Evolutionary conservation across 2,888 invertebrate species (phyloP).

Genomic region (Orthosia gracilis): DNA sequence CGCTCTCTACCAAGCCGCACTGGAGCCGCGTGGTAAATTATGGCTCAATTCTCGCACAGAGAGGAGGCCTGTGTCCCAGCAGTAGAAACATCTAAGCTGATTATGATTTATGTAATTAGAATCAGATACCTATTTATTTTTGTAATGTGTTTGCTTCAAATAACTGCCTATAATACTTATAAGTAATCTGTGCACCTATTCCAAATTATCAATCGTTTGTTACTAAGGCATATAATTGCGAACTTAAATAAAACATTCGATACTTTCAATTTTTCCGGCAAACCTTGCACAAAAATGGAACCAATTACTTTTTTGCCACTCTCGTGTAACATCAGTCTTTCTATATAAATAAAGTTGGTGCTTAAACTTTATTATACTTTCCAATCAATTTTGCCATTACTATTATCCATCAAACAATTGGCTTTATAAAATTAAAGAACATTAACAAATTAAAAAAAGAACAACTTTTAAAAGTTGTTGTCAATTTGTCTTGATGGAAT

Average conservation of each 20-base stretch:
- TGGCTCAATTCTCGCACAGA: too few relatives aligned
- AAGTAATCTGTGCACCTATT: too few relatives aligned
- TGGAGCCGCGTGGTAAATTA: too few relatives aligned
- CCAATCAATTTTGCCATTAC: slow-evolving; percentile 1
- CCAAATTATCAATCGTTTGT: too few relatives aligned
- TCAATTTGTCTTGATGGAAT: neutral
- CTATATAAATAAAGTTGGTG: neutral
- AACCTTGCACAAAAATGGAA: neutral
- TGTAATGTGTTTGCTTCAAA: neutral
- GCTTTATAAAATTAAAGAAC: neutral
- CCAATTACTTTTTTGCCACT: neutral
- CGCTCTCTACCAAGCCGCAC: too few relatives aligned
- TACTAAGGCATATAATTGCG: neutral
- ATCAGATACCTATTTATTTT: too few relatives aligned
- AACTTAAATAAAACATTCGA: neutral
- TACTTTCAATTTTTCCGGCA: neutral
- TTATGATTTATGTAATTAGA: too few relatives aligned
- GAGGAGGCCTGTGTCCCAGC: too few relatives aligned
- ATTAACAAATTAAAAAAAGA: slow-evolving; percentile 5
- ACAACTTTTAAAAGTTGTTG: neutral
- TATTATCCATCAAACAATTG: neutral
- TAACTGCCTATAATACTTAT: neutral
- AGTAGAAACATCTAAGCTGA: too few relatives aligned
- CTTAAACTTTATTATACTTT: slow-evolving; percentile 1
- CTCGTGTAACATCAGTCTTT: neutral